Evolutionary conservation across 2,888 invertebrate genomes (phyloP).

Genomic region (Acanthosoma haemorrhoidale): DNA sequence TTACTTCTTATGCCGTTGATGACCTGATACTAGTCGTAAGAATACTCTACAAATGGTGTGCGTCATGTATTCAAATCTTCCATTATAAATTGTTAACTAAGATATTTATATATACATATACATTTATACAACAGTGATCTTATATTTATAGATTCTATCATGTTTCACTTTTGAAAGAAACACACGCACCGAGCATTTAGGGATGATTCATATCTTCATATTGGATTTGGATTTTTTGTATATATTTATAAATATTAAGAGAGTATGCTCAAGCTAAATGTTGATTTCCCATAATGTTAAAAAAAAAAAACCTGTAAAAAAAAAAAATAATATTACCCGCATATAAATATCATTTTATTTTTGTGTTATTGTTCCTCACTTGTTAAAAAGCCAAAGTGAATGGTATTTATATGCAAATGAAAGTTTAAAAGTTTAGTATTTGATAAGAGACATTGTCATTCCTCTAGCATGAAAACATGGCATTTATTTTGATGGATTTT

Average conservation of each 20-base stretch:
- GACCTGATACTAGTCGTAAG: conserved; percentile 28
- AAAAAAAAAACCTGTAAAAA: not conserved
- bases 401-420: conserved; percentile 28
- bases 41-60: conserved; percentile 15
- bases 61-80: conserved; percentile 24
- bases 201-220: conserved; percentile 26
- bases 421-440: conserved; percentile 14
- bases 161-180: not conserved
- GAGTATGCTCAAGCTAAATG: conserved; percentile 21
- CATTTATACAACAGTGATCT: conserved; percentile 3
- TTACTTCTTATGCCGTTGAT: not conserved
- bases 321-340: conserved; percentile 26
- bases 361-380: conserved; percentile 36
- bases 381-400: conserved; percentile 31
- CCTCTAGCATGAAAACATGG: conserved; percentile 21
- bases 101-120: too few species aligned
- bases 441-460: conserved; percentile 15
- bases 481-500: conserved; percentile 32
- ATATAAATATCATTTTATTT: conserved; percentile 33
- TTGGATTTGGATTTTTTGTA: conserved; percentile 5
- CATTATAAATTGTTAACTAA: conserved; percentile 1
- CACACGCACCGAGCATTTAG: conserved; percentile 27
- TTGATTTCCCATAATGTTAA: conserved; percentile 30
- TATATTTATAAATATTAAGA: not conserved
- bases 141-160: not conserved